Evolutionary conservation across 2,797 vertebrate species (phyloP), one percentile per base, ranked within the genome.

Genomic region (Rallus crepitans): DNA sequence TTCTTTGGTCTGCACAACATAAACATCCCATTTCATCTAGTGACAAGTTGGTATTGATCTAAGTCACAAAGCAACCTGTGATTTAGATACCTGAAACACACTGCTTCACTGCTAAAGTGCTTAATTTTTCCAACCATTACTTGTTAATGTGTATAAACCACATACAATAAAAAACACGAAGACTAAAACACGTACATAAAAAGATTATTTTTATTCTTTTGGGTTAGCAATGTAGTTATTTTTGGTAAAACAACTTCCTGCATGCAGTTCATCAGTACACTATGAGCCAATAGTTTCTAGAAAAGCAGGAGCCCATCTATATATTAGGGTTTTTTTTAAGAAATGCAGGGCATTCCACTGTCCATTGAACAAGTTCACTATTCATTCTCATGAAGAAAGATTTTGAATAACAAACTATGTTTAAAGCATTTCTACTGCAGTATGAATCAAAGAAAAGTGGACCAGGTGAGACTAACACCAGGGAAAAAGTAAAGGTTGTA

Each of bases 191-290:
- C 73, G 78, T 93, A 93, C 63, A 87, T 98, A 96, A 97, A 98
- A 97, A 98, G 96, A 66, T 98, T 95, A 97, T 98, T 94, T 99
- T 99, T 99, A 99, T 99, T 99, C 92, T 98, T 98, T 98, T 96
- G 94, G 92, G 85, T 97, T 98, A 97, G 95, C 98, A 86, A 98
- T 75, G 92, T 85, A 73, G 68, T 97, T 94, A 98, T 97, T 98
- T 98, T 96, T 97, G 88, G 94, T 97, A 98, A 98, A 98, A 97
- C 97, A 98, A 96, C 96, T 95, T 98, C 96, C 98, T 97, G 95
- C 98, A 98, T 98, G 98, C 98, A 98, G 93, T 98, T 98, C 73
- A 96, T 93, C 96, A 97, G 96, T 98, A 98, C 86, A 97, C 96
- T 97, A 98, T 94, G 76, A 96, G 89, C 45, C 60, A 94, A 52